Base-by-base conservation (phyloP, 2,113 vertebrate genomes). In the Periophthalmus modestus region DNA sequence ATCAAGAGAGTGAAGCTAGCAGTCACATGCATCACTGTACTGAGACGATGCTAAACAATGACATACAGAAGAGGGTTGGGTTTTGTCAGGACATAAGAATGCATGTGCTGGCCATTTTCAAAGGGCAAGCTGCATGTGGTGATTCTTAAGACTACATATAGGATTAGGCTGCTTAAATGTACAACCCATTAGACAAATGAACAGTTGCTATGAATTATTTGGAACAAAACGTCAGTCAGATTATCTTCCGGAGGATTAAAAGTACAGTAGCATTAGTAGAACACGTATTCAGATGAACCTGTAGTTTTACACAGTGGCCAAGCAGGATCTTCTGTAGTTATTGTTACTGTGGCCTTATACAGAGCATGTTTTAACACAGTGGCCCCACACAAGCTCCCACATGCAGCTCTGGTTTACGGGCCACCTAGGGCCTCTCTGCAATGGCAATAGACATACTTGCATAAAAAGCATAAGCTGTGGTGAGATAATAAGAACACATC, bases 161-260 rank as follows among this genome's bases (percentile, higher is more conserved):
- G 75, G 74, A 88, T 74, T 90, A 90, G 85, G 82, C 81, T 79
- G 71, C 78, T 82, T 74, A 61, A 88, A 86, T 83, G 78, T 79
- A 76, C 77, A 88, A 89, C 83, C 86, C 86, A 87, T 88, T 88
- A 83, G 86, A 83, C 81, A 88, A 87, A 90, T 85, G 73, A 78
- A 77, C 69, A 69, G 80, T 75, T 71, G 21, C 10, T 14, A 24
- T 0, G 9, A 55, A 69, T 75, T 68, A 79, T 78, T 82, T 82
- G 73, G 65, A 74, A 66, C 71, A 34, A 39, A 61, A 50, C 66
- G 75, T 11, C 18, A 21, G 59, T 74, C 74, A 54, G 78, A 87
- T 84, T 80, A 73, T 84, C 65, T 72, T 79, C 28, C 4, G 13
- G 68, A n/a, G 39, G 71, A 74, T 72, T 81, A 54, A 83, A 16